Percentiles rank a stretch among this genome's conserved stretches.
These are phyloP conservation scores for Leucania comma DNA, from an alignment of 2,888 invertebrate genomes.

Conservation along the genomic window DNA sequence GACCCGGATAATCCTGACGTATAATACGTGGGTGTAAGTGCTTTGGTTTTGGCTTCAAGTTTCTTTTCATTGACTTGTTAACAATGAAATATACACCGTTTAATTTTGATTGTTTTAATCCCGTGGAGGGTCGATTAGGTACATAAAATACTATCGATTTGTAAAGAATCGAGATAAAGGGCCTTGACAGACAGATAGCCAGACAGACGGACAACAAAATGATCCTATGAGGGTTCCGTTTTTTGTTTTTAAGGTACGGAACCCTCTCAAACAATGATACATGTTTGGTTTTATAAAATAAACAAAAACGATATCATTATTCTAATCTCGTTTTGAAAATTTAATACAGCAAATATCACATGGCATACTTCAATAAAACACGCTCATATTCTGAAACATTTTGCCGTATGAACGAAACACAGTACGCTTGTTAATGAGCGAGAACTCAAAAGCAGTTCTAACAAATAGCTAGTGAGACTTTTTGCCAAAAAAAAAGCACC, in stretches of 20 bases:
- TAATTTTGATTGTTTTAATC: too few relatives aligned
- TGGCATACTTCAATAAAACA: conserved; percentile 10
- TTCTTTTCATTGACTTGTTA: conserved; percentile 8
- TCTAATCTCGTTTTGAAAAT: background rate
- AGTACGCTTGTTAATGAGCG: conserved; percentile 51
- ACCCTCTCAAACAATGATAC: too few relatives aligned
- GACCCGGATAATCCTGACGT: conserved; percentile 43
- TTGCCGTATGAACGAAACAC: conserved; percentile 14
- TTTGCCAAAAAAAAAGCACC: conserved; percentile 39
- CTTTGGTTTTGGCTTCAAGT: conserved; percentile 3
- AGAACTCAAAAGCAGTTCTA: conserved; percentile 38
- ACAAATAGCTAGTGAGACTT: conserved; percentile 33
- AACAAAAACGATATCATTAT: background rate
- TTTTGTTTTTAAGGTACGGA: too few relatives aligned
- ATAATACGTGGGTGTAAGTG: conserved; percentile 13
- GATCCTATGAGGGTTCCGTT: too few relatives aligned
- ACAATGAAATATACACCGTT: background rate
- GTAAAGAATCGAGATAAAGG: too few relatives aligned
- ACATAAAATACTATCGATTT: too few relatives aligned
- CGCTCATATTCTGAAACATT: conserved; percentile 12
- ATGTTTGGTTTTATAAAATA: too few relatives aligned
- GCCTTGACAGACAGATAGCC: too few relatives aligned
- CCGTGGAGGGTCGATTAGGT: too few relatives aligned
- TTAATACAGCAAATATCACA: background rate
- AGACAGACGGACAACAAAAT: too few relatives aligned